Base-by-base conservation (phyloP, 1,140 invertebrate species). In the Polypedilum vanderplanki region DNA sequence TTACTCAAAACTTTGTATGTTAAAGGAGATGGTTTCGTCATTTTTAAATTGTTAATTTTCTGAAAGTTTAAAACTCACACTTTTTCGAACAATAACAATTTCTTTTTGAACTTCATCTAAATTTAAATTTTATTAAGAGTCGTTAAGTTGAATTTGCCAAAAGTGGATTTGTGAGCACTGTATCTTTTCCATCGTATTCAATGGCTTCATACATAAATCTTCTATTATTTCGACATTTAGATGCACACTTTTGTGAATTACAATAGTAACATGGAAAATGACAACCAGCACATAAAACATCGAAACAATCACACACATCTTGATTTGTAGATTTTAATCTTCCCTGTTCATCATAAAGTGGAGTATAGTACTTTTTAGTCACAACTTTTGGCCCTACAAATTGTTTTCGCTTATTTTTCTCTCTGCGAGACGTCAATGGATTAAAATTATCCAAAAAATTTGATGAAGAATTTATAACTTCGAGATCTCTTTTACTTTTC, bases 1-100 rank as follows among this genome's bases (percentile, higher is more conserved):
- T 96, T 89, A 18, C 90, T 88, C 76, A 95, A 80, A 74, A 97
- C 85, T 81, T 90, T 88, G 80, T 94, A 96, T 46, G 85, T 84
- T 75, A 95, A 83, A 3, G 89, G 84, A 17, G 81, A 79, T 12
- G 75, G 74, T 22, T 18, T 9, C 20, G 65, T 20, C 65, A 70
- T 70, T 10, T 70, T 20, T 70, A 70, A 70, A 70, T 46, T 12
- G 2, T 46, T 46, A 46, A 33, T 33, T 33, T 33, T 33, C 24
- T 33, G 24, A 3, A 33, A 33, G 1, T 33, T 33, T 33, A 33
- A 33, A 33, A 33, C 24, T 3, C 24, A 33, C 24, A 5, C 5
- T 33, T 5, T 33, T 3, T 1, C 5, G 2, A 33, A 33, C 24
- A 33, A 33, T 33, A 33, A 33, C 24, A 33, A 33, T 3, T 5